A percentile compares a stretch with the other conserved stretches of the same genome.
phyloP scores from a whole-genome alignment of 2,113 vertebrate species.

The Mobula birostris region DNA sequence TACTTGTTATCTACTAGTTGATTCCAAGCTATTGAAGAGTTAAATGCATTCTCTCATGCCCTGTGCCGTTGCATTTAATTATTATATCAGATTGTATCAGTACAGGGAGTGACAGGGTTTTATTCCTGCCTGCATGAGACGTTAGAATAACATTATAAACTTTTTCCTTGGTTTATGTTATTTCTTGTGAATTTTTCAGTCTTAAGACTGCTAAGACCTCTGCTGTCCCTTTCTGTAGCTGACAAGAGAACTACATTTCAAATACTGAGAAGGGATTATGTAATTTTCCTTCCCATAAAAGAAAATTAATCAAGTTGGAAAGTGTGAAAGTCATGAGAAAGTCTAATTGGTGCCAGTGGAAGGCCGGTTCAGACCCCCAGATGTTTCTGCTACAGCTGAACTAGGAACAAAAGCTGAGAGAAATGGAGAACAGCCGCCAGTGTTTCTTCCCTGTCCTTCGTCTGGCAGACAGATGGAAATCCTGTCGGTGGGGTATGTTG shows the following conservation, averaged over 20 bases:
- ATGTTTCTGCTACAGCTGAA: slow-evolving; percentile 82
- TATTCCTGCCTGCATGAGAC: not conserved
- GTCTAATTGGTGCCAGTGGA: slow-evolving; percentile 64
- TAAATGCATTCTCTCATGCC: not conserved
- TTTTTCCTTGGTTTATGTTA: not conserved
- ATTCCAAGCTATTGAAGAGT: not conserved
- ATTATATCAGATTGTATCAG: not conserved
- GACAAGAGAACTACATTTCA: not conserved
- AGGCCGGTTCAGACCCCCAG: slow-evolving; percentile 70
- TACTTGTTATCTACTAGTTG: not conserved
- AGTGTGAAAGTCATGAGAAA: slow-evolving; percentile 75
- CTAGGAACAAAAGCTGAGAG: slow-evolving; percentile 71
- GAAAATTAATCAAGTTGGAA: slow-evolving; percentile 44
- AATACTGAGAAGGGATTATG: not conserved
- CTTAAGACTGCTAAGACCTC: not conserved
- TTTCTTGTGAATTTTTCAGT: not conserved
- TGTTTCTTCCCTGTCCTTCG: slow-evolving; percentile 86
- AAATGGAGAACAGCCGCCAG: slow-evolving; percentile 93
- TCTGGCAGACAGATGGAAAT: slow-evolving; percentile 96
- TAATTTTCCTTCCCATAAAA: not conserved
- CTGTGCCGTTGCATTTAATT: not conserved
- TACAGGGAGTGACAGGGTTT: not conserved
- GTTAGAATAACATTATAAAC: not conserved
- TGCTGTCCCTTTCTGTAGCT: not conserved
- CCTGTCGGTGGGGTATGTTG: slow-evolving; percentile 82